Conservation (phyloP, 2,888 invertebrate genomes). For the Pachymerium ferrugineum region DNA sequence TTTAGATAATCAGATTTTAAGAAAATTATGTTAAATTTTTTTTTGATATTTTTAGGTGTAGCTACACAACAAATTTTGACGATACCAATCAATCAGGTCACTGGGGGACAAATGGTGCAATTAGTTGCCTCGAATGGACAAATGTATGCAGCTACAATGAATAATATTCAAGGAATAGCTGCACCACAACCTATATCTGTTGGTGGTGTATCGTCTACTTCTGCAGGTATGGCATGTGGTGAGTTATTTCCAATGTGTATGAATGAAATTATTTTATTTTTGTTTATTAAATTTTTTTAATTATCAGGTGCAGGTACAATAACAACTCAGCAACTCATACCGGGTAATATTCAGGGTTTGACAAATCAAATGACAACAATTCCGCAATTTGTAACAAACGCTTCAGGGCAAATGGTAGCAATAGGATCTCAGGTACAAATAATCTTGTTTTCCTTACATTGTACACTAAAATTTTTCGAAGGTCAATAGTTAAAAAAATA, state of each 20-base stretch:
- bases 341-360: slow-evolving; percentile 34
- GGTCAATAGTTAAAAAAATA: too few relatives aligned
- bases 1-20: not conserved
- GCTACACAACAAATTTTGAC: slow-evolving; percentile 93
- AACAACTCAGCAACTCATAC: slow-evolving; percentile 29
- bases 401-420: slow-evolving; percentile 48
- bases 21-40: slow-evolving; percentile 37
- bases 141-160: slow-evolving; percentile 74
- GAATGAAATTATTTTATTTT: slow-evolving; percentile 26
- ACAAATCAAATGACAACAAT: slow-evolving; percentile 36
- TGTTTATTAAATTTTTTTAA: not conserved
- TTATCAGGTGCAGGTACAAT: slow-evolving; percentile 30
- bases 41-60: slow-evolving; percentile 61
- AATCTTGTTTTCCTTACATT: not conserved
- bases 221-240: slow-evolving; percentile 33
- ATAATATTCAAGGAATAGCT: slow-evolving; percentile 53
- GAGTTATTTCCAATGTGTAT: not conserved
- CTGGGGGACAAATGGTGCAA: slow-evolving; percentile 51
- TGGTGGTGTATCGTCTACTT: slow-evolving; percentile 36
- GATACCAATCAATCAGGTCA: slow-evolving; percentile 67
- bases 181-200: slow-evolving; percentile 39
- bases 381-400: slow-evolving; percentile 43
- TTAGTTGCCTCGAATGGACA: slow-evolving; percentile 77
- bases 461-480: too few relatives aligned
- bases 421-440: slow-evolving; percentile 44